phyloP scores from a whole-genome alignment of 1,140 invertebrate species.

The Megathymus violae region DNA sequence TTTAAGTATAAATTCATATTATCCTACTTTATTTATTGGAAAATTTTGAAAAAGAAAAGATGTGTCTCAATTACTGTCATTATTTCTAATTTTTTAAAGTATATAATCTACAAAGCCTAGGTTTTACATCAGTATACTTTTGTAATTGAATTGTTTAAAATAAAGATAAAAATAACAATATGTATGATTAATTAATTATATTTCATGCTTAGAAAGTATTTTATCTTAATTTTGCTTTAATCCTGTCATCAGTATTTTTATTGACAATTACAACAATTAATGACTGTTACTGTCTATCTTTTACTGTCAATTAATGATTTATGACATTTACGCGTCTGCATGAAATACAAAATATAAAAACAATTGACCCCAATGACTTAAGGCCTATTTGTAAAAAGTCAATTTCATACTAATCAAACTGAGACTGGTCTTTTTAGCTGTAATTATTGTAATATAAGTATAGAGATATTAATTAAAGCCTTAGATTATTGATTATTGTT shows the following conservation, averaged over 20 bases:
- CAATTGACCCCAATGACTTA: constrained; percentile 23
- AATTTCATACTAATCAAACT: constrained; percentile 61
- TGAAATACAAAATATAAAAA: constrained; percentile 9
- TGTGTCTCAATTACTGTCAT: too few species aligned
- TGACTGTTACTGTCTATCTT: background rate
- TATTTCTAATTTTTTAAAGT: too few species aligned
- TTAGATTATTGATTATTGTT: background rate
- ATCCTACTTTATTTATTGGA: too few species aligned
- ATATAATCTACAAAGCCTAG: too few species aligned
- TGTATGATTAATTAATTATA: too few species aligned
- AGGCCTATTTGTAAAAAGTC: constrained; percentile 40
- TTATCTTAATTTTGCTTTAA: too few species aligned
- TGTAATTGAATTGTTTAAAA: too few species aligned
- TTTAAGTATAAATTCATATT: background rate
- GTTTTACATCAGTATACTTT: too few species aligned
- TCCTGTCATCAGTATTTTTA: background rate
- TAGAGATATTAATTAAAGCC: constrained; percentile 3
- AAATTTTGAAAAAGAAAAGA: too few species aligned
- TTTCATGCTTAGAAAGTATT: too few species aligned
- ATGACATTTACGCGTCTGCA: too few species aligned
- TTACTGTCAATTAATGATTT: constrained; percentile 23
- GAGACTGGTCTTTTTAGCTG: constrained; percentile 55
- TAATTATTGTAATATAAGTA: constrained; percentile 26
- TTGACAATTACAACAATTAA: constrained; percentile 1
- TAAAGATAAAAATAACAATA: too few species aligned